Evolutionary conservation across 2,888 invertebrate genomes (phyloP).

Genomic region (Zygaena filipendulae): DNA sequence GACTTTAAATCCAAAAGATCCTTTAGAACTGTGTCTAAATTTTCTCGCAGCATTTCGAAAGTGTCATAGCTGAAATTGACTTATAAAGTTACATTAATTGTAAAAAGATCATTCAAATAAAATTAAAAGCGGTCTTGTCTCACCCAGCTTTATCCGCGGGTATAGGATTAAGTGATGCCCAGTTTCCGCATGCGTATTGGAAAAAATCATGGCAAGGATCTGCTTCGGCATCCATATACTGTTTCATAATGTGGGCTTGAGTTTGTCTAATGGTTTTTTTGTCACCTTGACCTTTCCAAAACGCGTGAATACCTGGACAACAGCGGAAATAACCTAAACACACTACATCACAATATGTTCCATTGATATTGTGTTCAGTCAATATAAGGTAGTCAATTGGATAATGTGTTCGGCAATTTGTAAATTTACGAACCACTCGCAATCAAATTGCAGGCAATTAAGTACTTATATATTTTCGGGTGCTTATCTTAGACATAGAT

Average conservation of each 20-base stretch:
- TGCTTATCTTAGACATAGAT: too few species aligned
- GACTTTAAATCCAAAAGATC: conserved; percentile 72
- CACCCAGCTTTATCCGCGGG: conserved; percentile 86
- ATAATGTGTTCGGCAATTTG: too few species aligned
- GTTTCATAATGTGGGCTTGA: conserved; percentile 78
- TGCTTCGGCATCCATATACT: conserved; percentile 77
- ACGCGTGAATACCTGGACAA: conserved; percentile 51
- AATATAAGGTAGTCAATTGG: too few species aligned
- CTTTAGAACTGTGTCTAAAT: conserved; percentile 75
- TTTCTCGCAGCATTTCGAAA: conserved; percentile 89
- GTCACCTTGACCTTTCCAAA: conserved; percentile 71
- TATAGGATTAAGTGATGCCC: conserved; percentile 85
- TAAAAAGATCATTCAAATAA: neutral
- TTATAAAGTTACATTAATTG: neutral
- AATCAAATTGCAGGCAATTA: too few species aligned
- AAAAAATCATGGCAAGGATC: conserved; percentile 88
- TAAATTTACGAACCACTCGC: too few species aligned
- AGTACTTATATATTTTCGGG: too few species aligned
- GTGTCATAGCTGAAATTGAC: conserved; percentile 77
- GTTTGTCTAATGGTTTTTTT: conserved; percentile 65
- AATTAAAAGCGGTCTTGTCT: conserved; percentile 10
- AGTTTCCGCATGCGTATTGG: conserved; percentile 87
- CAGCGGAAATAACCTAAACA: too few species aligned
- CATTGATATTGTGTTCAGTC: too few species aligned
- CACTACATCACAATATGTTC: too few species aligned